Percentiles rank a stretch among this genome's conserved stretches.
These are phyloP conservation scores for Samia ricini DNA, from an alignment of 1,140 invertebrate species.

Conservation along the genomic window DNA sequence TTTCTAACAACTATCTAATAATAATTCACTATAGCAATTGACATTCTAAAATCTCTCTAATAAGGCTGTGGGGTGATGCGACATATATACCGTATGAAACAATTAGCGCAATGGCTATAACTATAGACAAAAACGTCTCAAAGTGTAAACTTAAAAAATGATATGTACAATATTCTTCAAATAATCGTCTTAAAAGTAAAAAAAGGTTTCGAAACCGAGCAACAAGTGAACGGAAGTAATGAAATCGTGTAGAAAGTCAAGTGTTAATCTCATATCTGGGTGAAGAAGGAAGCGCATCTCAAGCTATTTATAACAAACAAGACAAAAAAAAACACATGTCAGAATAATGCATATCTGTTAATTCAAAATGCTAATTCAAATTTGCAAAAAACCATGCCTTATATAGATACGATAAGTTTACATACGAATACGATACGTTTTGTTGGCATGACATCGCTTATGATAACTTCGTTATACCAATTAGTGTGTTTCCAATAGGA, in stretches of 20 bases:
- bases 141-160: not conserved
- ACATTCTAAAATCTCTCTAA: too few species aligned
- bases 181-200: not conserved
- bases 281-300: constrained; percentile 40
- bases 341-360: constrained; percentile 43
- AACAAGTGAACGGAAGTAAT: constrained; percentile 15
- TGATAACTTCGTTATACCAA: not conserved
- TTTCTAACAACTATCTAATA: too few species aligned
- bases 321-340: not conserved
- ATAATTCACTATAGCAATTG: too few species aligned
- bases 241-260: constrained; percentile 23
- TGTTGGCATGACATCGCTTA: constrained; percentile 67
- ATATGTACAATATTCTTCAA: not conserved
- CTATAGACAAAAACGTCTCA: not conserved
- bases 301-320: constrained; percentile 13
- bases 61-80: not conserved
- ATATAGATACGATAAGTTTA: constrained; percentile 18
- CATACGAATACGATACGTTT: not conserved
- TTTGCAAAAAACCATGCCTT: constrained; percentile 67
- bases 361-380: constrained; percentile 48
- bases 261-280: constrained; percentile 31
- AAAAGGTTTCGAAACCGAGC: not conserved
- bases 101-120: not conserved
- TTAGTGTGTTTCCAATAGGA: not conserved
- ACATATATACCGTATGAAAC: not conserved